These are phyloP conservation scores for Deilephila elpenor DNA, from an alignment of 2,888 invertebrate genomes.

Conservation along the genomic window DNA sequence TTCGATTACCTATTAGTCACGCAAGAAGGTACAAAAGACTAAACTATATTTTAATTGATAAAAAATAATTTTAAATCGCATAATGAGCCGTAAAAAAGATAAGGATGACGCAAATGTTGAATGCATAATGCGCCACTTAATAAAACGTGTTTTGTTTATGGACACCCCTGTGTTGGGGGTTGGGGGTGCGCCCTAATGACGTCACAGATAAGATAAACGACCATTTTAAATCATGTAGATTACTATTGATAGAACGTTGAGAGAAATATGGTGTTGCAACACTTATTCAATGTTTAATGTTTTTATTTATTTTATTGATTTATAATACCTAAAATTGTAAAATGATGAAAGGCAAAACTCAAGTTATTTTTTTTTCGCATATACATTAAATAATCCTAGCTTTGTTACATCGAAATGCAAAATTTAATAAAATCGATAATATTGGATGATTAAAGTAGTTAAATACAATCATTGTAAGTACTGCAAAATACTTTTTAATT, in stretches of 20 bases:
- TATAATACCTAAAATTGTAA: too few relatives aligned
- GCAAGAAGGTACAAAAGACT: neutral
- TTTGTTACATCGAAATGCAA: too few relatives aligned
- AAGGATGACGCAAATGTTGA: slow-evolving; percentile 27
- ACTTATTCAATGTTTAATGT: neutral
- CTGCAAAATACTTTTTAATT: too few relatives aligned
- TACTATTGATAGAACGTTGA: slow-evolving; percentile 53
- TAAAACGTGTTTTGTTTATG: slow-evolving; percentile 48
- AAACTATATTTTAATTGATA: neutral
- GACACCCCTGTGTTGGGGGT: slow-evolving; percentile 38
- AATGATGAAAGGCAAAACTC: too few relatives aligned
- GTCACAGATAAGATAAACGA: slow-evolving; percentile 73
- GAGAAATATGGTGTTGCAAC: slow-evolving; percentile 35
- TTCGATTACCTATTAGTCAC: neutral
- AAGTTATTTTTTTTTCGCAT: too few relatives aligned
- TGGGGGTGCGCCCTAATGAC: slow-evolving; percentile 57
- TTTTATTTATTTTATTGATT: too few relatives aligned
- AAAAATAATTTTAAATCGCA: slow-evolving; percentile 19
- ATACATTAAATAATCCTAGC: too few relatives aligned
- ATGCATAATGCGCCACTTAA: slow-evolving; percentile 43
- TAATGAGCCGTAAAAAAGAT: slow-evolving; percentile 29
- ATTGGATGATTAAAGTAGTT: too few relatives aligned
- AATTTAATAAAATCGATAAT: too few relatives aligned
- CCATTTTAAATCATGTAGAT: slow-evolving; percentile 71
- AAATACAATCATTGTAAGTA: too few relatives aligned